Evolutionary conservation across 1,140 invertebrate genomes (phyloP), one percentile per base, ranked within the genome.

Genomic region (Nomia melanderi): DNA sequence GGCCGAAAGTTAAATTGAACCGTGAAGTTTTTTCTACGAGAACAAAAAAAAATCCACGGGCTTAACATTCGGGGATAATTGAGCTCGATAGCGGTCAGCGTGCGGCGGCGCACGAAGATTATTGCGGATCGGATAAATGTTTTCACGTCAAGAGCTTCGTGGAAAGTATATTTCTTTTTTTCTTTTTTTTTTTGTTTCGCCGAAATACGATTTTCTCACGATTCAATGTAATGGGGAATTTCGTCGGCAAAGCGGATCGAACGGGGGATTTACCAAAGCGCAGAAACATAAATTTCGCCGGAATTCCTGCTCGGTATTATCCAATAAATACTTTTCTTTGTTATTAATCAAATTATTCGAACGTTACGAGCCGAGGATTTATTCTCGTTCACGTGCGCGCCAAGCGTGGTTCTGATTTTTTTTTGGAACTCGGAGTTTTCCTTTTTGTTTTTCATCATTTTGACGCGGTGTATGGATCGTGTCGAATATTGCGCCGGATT

Each of bases 251-350:
- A 59, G 23, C 54, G 73, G 29, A 25, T 47, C 53, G 72, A 57
- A 67, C 36, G 23, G 29, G 31, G 23, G 53, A 59, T 75, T 75
- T 75, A 75, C 73, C 53, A 75, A 75, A 67, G 53, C 73, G 73
- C 44, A 57, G 29, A 36, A 75, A 36, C 64, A 69, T 75, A 75
- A 75, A 75, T 75, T 75, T 63, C 12, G 20, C 27, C 53, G 57
- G 36, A 33, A 50, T 74, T 74, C 39, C 73, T n/a, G 23, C 56
- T 14, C 23, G 39, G 64, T 6, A 57, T 75, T 59, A 75, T 57
- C 73, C 53, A 44, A 75, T 69, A 69, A 75, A 75, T 69, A 75
- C 57, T 67, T 53, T 67, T 67, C 66, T 14, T 44, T 44, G 8
- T 39, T 39, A n/a, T 50, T 67, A 67, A 36, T 65, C 36, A 39